A percentile compares a stretch with the other conserved stretches of the same genome.
Evolutionary conservation across 1,140 invertebrate species (phyloP).

Genomic region (Drosophila chauvacae): DNA sequence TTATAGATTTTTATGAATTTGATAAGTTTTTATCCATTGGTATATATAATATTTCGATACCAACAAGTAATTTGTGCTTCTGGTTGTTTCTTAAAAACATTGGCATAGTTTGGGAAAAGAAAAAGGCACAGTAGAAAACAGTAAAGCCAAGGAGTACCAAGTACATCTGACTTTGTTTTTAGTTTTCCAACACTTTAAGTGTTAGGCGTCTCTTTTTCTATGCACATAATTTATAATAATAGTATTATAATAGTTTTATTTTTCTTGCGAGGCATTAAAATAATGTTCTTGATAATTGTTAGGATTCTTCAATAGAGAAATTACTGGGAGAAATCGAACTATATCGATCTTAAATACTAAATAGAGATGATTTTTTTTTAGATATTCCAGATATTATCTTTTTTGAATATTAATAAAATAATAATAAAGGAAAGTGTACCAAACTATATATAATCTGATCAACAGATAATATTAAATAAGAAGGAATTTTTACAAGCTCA

Average conservation of each 20-base stretch:
- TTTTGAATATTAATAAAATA: constrained; percentile 1
- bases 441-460: constrained; percentile 17
- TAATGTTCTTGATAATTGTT: constrained; percentile 12
- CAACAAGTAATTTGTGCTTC: background rate
- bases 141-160: constrained; percentile 15
- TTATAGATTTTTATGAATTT: background rate
- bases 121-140: background rate
- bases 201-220: constrained; percentile 5
- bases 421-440: constrained; percentile 16
- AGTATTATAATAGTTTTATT: background rate
- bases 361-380: background rate
- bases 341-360: background rate
- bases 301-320: background rate
- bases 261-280: constrained; percentile 25
- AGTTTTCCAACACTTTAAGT: constrained; percentile 27
- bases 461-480: constrained; percentile 15
- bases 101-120: constrained; percentile 3
- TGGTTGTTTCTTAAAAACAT: constrained; percentile 8
- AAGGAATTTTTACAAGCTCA: constrained; percentile 3
- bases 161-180: constrained; percentile 14
- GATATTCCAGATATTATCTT: background rate
- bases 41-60: background rate
- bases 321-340: background rate
- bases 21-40: background rate
- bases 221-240: constrained; percentile 2